These are phyloP conservation scores for Chaunax sp. DNA, from an alignment of 2,797 vertebrate species.

Conservation along the genomic window DNA sequence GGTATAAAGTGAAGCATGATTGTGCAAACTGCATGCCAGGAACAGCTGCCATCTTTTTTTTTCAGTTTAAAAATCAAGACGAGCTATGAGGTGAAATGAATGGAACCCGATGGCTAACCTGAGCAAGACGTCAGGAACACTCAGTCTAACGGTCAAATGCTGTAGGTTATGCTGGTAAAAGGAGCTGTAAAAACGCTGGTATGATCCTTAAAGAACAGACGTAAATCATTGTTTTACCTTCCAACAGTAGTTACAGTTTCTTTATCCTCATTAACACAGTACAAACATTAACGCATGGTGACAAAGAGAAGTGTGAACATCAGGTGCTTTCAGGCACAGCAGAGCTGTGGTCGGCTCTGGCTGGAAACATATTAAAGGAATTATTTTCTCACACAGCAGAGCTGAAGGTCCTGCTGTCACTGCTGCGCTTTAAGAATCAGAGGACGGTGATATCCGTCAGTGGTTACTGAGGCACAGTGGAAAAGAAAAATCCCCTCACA, in stretches of 20 bases:
- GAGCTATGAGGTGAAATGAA: not conserved
- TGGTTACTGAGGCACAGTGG: constrained; percentile 14
- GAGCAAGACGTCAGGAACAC: not conserved
- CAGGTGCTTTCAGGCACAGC: not conserved
- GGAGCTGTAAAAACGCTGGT: constrained; percentile 5
- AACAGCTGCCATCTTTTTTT: too few relatives aligned
- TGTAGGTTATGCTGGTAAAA: not conserved
- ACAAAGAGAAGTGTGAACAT: not conserved
- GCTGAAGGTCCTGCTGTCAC: not conserved
- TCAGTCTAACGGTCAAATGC: too few relatives aligned
- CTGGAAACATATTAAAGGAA: not conserved
- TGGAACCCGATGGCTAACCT: not conserved
- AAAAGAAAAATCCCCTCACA: constrained; percentile 2
- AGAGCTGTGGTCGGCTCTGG: too few relatives aligned
- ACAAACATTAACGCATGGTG: not conserved
- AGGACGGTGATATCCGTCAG: not conserved
- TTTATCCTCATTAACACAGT: not conserved
- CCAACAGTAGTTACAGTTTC: not conserved
- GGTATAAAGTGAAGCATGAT: not conserved
- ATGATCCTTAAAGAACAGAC: not conserved
- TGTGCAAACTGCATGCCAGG: too few relatives aligned
- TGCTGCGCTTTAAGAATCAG: not conserved
- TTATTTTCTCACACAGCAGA: not conserved
- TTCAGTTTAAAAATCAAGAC: not conserved
- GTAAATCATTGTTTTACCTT: not conserved